phyloP scores from a whole-genome alignment of 2,113 vertebrate species.

The Pollimyrus isidori region DNA sequence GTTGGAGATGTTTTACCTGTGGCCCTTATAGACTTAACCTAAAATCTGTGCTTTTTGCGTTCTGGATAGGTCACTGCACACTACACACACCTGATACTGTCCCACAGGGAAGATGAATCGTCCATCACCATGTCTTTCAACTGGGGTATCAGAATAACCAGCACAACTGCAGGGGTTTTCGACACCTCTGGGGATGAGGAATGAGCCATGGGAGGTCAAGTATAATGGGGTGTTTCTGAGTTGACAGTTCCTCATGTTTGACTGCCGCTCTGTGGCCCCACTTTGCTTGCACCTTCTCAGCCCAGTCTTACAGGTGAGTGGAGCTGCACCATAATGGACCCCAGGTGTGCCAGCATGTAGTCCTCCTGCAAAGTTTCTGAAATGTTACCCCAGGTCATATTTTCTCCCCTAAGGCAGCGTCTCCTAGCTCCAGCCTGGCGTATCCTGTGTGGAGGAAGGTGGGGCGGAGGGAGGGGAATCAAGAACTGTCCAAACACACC shows the following conservation, averaged over 20 bases:
- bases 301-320: constrained; percentile 20
- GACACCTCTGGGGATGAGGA: neutral
- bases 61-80: neutral
- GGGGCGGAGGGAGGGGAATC: constrained; percentile 12
- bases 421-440: constrained; percentile 33
- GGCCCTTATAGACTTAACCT: neutral
- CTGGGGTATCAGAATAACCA: neutral
- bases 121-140: neutral
- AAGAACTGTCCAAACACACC: constrained; percentile 1
- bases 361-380: neutral
- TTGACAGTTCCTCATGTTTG: neutral
- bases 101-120: neutral
- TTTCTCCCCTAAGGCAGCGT: constrained; percentile 24
- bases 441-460: constrained; percentile 9
- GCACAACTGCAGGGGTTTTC: neutral
- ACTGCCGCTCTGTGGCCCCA: neutral
- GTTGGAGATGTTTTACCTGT: neutral
- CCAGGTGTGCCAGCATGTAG: neutral
- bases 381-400: neutral
- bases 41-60: neutral
- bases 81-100: neutral
- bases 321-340: neutral
- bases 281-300: neutral
- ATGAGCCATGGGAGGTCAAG: neutral
- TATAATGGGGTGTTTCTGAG: neutral